Percentiles rank a stretch among this genome's conserved stretches.
Evolutionary conservation across 2,797 vertebrate genomes (phyloP).

Genomic region (Sciurus vulgaris): DNA sequence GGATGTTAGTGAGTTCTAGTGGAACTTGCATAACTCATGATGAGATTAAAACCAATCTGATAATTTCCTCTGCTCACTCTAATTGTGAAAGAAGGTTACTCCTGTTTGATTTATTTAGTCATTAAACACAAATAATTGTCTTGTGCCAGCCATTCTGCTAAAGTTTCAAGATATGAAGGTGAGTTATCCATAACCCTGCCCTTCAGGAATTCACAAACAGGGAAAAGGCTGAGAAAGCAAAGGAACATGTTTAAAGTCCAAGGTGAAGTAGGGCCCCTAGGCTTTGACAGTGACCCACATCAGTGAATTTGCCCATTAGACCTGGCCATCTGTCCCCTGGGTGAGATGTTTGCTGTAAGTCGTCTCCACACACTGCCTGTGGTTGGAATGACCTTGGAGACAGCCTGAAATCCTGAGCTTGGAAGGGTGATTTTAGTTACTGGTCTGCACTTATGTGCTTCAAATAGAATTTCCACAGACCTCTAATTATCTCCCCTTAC

Average conservation of each 20-base stretch:
- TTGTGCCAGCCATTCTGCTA: background rate
- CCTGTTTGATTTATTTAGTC: slow-evolving; percentile 26
- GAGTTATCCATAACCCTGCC: slow-evolving; percentile 39
- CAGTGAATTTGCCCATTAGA: slow-evolving; percentile 48
- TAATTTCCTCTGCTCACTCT: background rate
- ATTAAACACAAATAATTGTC: background rate
- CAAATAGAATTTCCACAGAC: slow-evolving; percentile 74
- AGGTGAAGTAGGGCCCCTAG: background rate
- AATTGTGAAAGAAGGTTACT: slow-evolving; percentile 3
- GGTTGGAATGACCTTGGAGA: slow-evolving; percentile 79
- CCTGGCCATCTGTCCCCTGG: slow-evolving; percentile 68
- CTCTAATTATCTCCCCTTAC: slow-evolving; percentile 75
- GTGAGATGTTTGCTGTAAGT: background rate
- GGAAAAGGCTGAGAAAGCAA: slow-evolving; percentile 1
- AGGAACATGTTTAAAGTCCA: background rate
- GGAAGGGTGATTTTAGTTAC: slow-evolving; percentile 62
- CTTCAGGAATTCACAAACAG: slow-evolving; percentile 25
- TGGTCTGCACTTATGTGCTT: slow-evolving; percentile 51
- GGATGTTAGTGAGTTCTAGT: background rate
- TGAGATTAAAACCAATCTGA: background rate
- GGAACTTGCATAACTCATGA: background rate
- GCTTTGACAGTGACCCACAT: slow-evolving; percentile 60
- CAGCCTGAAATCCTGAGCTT: slow-evolving; percentile 23
- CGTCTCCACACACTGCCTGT: slow-evolving; percentile 24
- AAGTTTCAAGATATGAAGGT: slow-evolving; percentile 20